Conservation (phyloP, 2,888 invertebrate species). For the Acleris literana region DNA sequence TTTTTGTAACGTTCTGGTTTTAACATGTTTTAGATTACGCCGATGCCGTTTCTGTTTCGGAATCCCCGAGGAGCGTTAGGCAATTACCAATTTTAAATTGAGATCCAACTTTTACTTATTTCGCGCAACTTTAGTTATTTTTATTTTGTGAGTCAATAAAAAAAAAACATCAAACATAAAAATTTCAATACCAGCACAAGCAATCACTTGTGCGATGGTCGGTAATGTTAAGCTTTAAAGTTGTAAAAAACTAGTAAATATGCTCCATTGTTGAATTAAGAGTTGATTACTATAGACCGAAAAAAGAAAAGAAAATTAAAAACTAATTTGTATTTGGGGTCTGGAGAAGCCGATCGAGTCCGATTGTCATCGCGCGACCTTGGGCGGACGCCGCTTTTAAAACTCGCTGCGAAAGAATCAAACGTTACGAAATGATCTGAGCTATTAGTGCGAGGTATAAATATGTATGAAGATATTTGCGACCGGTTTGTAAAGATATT, state of each 20-base stretch:
- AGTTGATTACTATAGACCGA: background rate
- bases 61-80: conserved; percentile 9
- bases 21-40: conserved; percentile 6
- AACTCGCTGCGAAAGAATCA: conserved; percentile 22
- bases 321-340: conserved; percentile 22
- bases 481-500: conserved; percentile 5
- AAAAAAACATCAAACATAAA: no score
- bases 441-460: conserved; percentile 19
- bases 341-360: conserved; percentile 13
- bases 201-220: background rate
- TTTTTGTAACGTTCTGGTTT: background rate
- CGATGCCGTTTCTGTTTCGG: conserved; percentile 3
- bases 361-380: conserved; percentile 29
- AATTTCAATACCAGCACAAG: no score
- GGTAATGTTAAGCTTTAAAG: background rate
- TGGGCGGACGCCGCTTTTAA: conserved; percentile 19
- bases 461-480: conserved; percentile 17
- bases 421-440: conserved; percentile 31
- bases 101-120: conserved; percentile 2
- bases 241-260: no score
- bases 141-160: no score
- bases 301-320: conserved; percentile 20
- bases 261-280: no score
- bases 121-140: no score
- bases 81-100: conserved; percentile 18